A percentile compares a stretch with the other conserved stretches of the same genome.
phyloP scores from a whole-genome alignment of 2,797 vertebrate species.

The Silurus lanzhouensis region DNA sequence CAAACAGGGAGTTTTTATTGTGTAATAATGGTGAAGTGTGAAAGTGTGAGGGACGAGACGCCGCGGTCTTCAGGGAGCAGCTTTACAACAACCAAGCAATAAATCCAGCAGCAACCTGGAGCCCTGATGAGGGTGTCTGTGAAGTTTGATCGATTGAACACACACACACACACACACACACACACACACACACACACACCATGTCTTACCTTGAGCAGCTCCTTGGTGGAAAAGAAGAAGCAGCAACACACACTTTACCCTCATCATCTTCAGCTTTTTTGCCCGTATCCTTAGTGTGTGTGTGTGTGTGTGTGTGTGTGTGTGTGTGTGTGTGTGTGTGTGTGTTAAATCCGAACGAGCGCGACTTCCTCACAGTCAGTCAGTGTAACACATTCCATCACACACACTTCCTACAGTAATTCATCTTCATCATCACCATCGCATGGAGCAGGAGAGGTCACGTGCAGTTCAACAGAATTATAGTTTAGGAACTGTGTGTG shows the following conservation, averaged over 20 bases:
- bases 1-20: too few species aligned
- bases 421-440: background rate
- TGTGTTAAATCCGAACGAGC: conserved; percentile 2
- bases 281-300: background rate
- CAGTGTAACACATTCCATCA: conserved; percentile 13
- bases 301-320: background rate
- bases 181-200: conserved; percentile 23
- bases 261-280: background rate
- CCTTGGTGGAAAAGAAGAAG: conserved; percentile 3
- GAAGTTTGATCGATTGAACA: background rate
- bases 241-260: background rate
- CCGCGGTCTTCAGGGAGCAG: too few species aligned
- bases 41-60: too few species aligned
- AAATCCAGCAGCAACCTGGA: too few species aligned
- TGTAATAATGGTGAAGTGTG: too few species aligned
- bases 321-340: conserved; percentile 7
- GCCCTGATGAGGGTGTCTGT: too few species aligned
- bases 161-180: conserved; percentile 26
- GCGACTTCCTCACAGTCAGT: background rate
- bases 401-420: background rate
- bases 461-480: background rate
- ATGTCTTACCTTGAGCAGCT: conserved; percentile 29
- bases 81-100: too few species aligned
- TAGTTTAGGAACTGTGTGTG: background rate
- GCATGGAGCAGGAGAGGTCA: background rate